Percentiles rank a stretch among this genome's conserved stretches.
Conservation (phyloP, 1,140 invertebrate species). For the Arion vulgaris region DNA sequence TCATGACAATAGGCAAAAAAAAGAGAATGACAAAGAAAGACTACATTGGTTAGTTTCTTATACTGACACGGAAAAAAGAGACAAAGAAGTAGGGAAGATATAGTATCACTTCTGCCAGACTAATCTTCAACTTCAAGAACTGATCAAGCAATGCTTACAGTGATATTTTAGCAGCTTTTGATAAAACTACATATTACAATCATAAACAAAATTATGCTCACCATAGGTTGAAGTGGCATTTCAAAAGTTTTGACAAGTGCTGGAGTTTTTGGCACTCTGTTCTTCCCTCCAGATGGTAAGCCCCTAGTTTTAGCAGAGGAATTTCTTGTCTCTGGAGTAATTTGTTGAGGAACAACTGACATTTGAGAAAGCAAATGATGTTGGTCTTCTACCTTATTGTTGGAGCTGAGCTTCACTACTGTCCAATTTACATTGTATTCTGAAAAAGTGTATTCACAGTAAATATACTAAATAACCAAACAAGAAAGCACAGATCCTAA, state of each 20-base stretch:
- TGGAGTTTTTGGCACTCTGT: constrained; percentile 58
- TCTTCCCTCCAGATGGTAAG: constrained; percentile 33
- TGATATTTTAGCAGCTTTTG: too few relatives aligned
- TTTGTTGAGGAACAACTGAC: constrained; percentile 53
- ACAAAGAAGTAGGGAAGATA: too few relatives aligned
- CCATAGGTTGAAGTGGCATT: constrained; percentile 54
- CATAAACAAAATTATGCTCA: background rate
- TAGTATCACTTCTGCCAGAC: too few relatives aligned
- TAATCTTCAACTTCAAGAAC: too few relatives aligned
- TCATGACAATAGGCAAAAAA: too few relatives aligned
- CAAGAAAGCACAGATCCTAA: too few relatives aligned
- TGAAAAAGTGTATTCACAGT: constrained; percentile 26
- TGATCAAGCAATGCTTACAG: too few relatives aligned
- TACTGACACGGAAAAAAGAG: too few relatives aligned
- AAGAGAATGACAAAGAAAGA: too few relatives aligned
- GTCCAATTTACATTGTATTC: constrained; percentile 50
- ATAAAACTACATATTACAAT: too few relatives aligned
- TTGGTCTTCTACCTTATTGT: constrained; percentile 38
- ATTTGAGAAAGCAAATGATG: constrained; percentile 47
- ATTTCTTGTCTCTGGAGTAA: constrained; percentile 52
- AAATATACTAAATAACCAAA: background rate
- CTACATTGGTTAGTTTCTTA: too few relatives aligned
- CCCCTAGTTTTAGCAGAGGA: constrained; percentile 54
- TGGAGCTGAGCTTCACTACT: constrained; percentile 55
- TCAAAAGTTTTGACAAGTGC: constrained; percentile 66